phyloP scores from a whole-genome alignment of 1,140 invertebrate species.

The Oncopodura yosiiana region DNA sequence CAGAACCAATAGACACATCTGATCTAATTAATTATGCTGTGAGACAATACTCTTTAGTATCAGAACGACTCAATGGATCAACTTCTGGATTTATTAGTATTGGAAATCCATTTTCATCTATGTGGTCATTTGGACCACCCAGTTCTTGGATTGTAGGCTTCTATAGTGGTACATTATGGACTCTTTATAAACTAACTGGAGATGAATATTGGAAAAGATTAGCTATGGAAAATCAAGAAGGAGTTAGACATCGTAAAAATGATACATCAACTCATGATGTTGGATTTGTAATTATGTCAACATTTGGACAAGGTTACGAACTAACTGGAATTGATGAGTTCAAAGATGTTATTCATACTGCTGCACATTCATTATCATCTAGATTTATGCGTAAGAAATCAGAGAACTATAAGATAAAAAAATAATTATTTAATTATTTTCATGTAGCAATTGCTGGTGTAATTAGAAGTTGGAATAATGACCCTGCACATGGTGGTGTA shows the following conservation, averaged over 20 bases:
- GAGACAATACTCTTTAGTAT: conserved; percentile 11
- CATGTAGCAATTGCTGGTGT: conserved; percentile 13
- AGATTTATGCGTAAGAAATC: conserved; percentile 24
- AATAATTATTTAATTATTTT: not conserved
- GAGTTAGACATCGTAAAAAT: conserved; percentile 16
- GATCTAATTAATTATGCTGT: conserved; percentile 7
- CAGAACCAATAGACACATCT: too few relatives aligned
- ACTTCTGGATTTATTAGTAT: conserved; percentile 13
- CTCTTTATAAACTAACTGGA: conserved; percentile 20
- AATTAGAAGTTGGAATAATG: conserved; percentile 25
- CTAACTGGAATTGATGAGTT: not conserved
- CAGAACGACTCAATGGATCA: not conserved
- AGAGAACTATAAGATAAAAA: not conserved
- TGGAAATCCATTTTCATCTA: conserved; percentile 37
- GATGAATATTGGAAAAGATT: conserved; percentile 15
- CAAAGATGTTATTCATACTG: conserved; percentile 15
- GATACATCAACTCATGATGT: conserved; percentile 29
- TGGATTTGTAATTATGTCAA: conserved; percentile 32
- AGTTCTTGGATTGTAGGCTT: conserved; percentile 29
- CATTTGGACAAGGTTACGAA: conserved; percentile 24
- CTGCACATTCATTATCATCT: conserved; percentile 18
- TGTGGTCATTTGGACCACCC: conserved; percentile 9
- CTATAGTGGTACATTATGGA: conserved; percentile 26
- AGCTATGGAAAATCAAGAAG: conserved; percentile 16
- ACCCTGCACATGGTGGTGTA: conserved; percentile 2